These are phyloP conservation scores for Ptilorrhoa leucosticta DNA, from an alignment of 2,113 vertebrate genomes.

Conservation along the genomic window DNA sequence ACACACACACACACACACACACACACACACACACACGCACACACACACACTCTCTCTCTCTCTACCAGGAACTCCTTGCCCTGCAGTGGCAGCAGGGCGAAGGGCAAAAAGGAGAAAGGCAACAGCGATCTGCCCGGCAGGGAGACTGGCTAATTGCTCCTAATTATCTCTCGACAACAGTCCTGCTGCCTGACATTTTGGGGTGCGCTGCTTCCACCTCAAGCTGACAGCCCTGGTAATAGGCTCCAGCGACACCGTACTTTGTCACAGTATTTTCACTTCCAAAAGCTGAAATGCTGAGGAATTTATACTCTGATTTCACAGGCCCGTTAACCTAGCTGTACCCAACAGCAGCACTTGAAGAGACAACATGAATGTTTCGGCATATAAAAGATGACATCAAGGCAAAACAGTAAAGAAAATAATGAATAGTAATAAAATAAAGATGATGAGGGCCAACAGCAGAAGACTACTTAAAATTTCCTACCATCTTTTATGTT, in stretches of 20 bases:
- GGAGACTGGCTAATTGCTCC: conserved; percentile 68
- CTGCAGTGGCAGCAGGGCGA: not conserved
- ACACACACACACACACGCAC: not conserved
- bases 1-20: not conserved
- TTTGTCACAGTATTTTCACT: not conserved
- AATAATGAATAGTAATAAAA: not conserved
- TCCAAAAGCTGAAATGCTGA: not conserved
- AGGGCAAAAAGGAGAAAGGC: not conserved
- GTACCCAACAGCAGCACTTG: not conserved
- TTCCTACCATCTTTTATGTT: not conserved
- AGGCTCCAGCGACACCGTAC: not conserved
- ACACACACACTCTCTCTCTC: not conserved
- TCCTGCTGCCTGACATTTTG: conserved; percentile 57
- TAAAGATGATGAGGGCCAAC: not conserved
- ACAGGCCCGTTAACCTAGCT: not conserved
- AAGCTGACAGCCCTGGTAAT: not conserved
- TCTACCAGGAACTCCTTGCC: not conserved
- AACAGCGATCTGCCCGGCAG: conserved; percentile 44
- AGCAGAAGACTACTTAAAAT: not conserved
- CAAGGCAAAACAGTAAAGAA: not conserved
- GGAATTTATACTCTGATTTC: not conserved
- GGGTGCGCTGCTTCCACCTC: not conserved
- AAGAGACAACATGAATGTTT: not conserved
- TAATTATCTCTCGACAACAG: conserved; percentile 49
- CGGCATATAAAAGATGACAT: not conserved